phyloP scores from a whole-genome alignment of 2,888 invertebrate genomes.

The Gymnosoma rotundatum region DNA sequence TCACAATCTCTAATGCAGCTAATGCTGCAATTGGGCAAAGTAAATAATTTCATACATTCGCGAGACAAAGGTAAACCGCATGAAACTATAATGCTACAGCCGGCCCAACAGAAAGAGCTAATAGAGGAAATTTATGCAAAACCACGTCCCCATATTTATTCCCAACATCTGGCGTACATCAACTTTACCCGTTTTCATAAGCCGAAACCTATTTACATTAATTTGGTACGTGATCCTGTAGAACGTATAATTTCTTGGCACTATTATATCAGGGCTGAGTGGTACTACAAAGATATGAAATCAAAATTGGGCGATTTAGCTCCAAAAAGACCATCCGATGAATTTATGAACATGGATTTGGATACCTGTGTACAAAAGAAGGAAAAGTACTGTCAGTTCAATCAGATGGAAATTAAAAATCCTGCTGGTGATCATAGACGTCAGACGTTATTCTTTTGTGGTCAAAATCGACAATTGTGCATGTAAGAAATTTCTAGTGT shows the following conservation, averaged over 20 bases:
- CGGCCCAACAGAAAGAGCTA: constrained; percentile 88
- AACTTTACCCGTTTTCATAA: constrained; percentile 91
- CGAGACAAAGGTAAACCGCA: constrained; percentile 91
- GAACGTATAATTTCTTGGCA: constrained; percentile 96
- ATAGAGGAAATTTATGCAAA: constrained; percentile 86
- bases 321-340: constrained; percentile 75
- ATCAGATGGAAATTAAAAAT: constrained; percentile 90
- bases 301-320: constrained; percentile 85
- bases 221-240: constrained; percentile 93
- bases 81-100: constrained; percentile 90
- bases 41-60: constrained; percentile 81
- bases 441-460: constrained; percentile 94
- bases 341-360: constrained; percentile 93
- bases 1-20: constrained; percentile 95
- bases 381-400: constrained; percentile 90
- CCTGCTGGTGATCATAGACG: constrained; percentile 92
- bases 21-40: constrained; percentile 85
- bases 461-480: constrained; percentile 90
- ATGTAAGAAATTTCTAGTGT: constrained; percentile 83
- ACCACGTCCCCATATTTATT: constrained; percentile 90
- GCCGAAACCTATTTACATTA: constrained; percentile 93
- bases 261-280: constrained; percentile 93
- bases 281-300: constrained; percentile 89
- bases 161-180: constrained; percentile 94
- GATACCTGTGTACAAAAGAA: constrained; percentile 92